phyloP scores from a whole-genome alignment of 2,888 invertebrate genomes.

The Tenthredo livida region DNA sequence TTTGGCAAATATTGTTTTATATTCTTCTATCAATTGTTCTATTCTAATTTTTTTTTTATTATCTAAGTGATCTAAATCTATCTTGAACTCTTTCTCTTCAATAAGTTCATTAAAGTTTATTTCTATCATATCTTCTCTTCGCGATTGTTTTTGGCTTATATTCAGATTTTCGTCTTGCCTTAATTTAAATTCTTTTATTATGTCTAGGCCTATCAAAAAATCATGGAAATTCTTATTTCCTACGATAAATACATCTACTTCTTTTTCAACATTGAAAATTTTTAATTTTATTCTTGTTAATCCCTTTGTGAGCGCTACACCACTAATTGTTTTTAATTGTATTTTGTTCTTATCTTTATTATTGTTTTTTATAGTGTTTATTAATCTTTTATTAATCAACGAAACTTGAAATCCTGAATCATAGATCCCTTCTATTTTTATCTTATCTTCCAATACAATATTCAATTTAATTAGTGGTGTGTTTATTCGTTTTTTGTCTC shows the following conservation, averaged over 20 bases:
- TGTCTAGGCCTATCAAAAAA: conserved; percentile 57
- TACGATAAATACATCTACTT: conserved; percentile 57
- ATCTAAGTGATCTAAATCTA: too few relatives aligned
- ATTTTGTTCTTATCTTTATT: conserved; percentile 47
- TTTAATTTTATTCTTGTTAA: conserved; percentile 55
- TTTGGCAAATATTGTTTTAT: too few relatives aligned
- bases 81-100: too few relatives aligned
- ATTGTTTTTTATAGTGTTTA: conserved; percentile 47
- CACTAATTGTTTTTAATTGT: conserved; percentile 58
- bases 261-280: conserved; percentile 54
- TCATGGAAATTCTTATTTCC: conserved; percentile 57
- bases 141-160: conserved; percentile 46
- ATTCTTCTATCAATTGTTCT: too few relatives aligned
- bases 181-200: conserved; percentile 54
- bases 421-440: conserved; percentile 56
- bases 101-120: neutral
- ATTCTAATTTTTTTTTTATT: too few relatives aligned
- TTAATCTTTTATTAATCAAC: conserved; percentile 58
- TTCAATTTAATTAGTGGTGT: conserved; percentile 59
- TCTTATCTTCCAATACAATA: conserved; percentile 53
- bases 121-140: conserved; percentile 53
- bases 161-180: conserved; percentile 54
- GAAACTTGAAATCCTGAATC: conserved; percentile 59
- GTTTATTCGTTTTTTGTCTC: conserved; percentile 56
- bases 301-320: conserved; percentile 56